Evolutionary conservation across 2,113 vertebrate species (phyloP).

Genomic region (Ophthalmolycus amberensis): DNA sequence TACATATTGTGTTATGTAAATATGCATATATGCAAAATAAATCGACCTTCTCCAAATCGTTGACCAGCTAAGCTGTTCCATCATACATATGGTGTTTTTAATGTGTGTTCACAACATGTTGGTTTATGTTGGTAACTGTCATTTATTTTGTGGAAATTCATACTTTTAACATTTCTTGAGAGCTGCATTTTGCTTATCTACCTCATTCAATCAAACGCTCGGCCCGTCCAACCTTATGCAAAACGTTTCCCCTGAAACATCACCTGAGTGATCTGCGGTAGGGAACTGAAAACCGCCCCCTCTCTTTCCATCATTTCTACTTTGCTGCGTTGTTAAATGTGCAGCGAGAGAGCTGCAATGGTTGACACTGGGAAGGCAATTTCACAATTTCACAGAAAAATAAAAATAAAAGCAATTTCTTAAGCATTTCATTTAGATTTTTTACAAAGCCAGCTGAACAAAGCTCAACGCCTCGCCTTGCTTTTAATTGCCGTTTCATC

Average conservation of each 20-base stretch:
- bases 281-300: background rate
- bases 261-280: background rate
- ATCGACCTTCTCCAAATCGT: no score
- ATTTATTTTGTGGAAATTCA: background rate
- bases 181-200: background rate
- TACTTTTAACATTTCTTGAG: no score
- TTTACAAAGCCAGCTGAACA: background rate
- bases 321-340: slow-evolving; percentile 42
- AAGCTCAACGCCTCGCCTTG: slow-evolving; percentile 29
- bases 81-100: no score
- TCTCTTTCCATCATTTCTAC: slow-evolving; percentile 29
- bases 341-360: slow-evolving; percentile 16
- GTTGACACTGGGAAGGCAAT: slow-evolving; percentile 5
- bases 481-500: slow-evolving; percentile 54
- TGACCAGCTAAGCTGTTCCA: no score
- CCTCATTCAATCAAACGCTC: background rate
- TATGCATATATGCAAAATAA: no score
- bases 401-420: background rate
- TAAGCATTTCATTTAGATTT: slow-evolving; percentile 17
- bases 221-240: background rate
- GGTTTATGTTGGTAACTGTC: background rate
- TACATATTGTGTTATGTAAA: no score
- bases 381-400: slow-evolving; percentile 21
- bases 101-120: background rate
- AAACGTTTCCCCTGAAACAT: slow-evolving; percentile 12